A percentile compares a stretch with the other conserved stretches of the same genome.
Conservation (phyloP, 2,797 vertebrate species). For the Natrix natrix region DNA sequence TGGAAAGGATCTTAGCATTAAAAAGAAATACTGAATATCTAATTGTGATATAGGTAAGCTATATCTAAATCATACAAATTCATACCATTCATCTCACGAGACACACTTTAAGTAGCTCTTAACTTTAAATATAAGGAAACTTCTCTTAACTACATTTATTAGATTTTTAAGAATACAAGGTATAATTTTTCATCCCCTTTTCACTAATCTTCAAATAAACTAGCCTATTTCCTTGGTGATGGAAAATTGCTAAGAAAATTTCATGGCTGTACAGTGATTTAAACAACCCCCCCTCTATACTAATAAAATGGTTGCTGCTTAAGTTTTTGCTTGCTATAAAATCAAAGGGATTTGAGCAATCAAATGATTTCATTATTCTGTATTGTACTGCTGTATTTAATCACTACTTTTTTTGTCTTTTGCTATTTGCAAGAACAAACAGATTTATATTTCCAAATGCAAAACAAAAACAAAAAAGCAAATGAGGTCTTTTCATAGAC, state of each 20-base stretch:
- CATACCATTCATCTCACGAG: neutral
- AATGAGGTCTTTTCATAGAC: neutral
- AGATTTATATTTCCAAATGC: slow-evolving; percentile 3
- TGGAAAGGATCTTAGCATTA: neutral
- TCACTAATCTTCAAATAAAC: neutral
- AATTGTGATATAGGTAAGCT: neutral
- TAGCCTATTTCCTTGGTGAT: no score
- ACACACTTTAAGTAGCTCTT: neutral
- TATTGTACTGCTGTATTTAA: neutral
- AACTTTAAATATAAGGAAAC: neutral
- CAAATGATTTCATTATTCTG: neutral
- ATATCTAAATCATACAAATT: neutral
- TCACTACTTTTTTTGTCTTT: neutral
- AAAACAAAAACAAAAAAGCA: neutral
- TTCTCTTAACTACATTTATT: neutral
- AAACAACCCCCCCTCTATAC: neutral
- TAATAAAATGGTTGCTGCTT: neutral
- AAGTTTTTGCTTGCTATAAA: neutral
- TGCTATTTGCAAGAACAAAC: neutral
- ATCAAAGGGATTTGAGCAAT: neutral
- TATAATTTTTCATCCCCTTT: neutral
- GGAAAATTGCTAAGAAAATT: neutral
- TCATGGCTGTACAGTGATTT: neutral
- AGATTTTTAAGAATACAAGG: neutral
- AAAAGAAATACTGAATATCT: neutral